A percentile compares a stretch with the other conserved stretches of the same genome.
phyloP scores from a whole-genome alignment of 2,888 invertebrate genomes.

The Flabesymbios commensalis region DNA sequence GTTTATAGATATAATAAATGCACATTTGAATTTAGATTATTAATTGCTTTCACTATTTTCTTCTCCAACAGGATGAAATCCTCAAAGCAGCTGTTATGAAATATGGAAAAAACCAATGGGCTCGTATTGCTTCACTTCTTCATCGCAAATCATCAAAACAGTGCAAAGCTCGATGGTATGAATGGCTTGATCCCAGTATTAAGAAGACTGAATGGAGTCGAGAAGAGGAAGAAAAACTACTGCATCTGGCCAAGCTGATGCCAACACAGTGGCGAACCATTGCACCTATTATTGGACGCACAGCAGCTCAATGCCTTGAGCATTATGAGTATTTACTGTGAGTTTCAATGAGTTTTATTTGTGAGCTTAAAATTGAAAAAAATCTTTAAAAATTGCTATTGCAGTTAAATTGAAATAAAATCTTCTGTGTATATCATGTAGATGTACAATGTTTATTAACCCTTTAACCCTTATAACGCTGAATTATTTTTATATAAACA shows the following conservation, averaged over 20 bases:
- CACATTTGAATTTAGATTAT: neutral
- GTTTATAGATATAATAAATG: no score
- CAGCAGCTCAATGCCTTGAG: slow-evolving; percentile 97
- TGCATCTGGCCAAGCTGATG: slow-evolving; percentile 98
- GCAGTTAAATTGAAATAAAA: neutral
- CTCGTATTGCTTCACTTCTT: slow-evolving; percentile 94
- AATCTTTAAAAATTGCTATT: neutral
- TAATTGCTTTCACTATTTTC: neutral
- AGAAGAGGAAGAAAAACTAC: slow-evolving; percentile 96
- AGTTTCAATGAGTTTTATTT: slow-evolving; percentile 59
- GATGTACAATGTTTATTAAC: no score
- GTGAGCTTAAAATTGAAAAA: neutral
- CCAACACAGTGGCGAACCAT: slow-evolving; percentile 99
- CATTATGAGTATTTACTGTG: slow-evolving; percentile 94
- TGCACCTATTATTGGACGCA: slow-evolving; percentile 97
- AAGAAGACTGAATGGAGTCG: slow-evolving; percentile 99
- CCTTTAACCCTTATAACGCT: no score
- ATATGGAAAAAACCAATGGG: slow-evolving; percentile 99
- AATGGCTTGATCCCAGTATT: slow-evolving; percentile 99
- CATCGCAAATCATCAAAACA: slow-evolving; percentile 99
- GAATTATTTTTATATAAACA: no score
- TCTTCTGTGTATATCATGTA: neutral
- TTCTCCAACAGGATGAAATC: slow-evolving; percentile 91
- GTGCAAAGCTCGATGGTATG: slow-evolving; percentile 99
- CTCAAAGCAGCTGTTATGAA: slow-evolving; percentile 99